phyloP scores from a whole-genome alignment of 2,797 vertebrate species.

The Chloroceryle inda region DNA sequence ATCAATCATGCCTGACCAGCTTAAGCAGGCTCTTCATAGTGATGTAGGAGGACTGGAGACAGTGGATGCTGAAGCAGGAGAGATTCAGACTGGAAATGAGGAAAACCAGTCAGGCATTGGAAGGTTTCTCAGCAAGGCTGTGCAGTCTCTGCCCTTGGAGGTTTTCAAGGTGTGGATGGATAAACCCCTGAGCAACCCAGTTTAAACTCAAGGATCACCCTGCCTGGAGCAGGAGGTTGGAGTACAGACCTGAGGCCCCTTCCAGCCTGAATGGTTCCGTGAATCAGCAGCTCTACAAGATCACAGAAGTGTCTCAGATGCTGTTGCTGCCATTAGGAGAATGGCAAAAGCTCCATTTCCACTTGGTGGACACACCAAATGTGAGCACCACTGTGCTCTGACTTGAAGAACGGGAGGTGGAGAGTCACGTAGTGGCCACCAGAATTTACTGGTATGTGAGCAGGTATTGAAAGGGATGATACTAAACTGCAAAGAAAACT shows the following conservation, averaged over 20 bases:
- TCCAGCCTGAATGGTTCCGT: neutral
- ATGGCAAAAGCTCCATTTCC: neutral
- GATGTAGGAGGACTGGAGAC: neutral
- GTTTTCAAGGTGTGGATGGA: neutral
- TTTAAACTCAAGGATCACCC: neutral
- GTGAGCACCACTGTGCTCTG: neutral
- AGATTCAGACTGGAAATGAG: neutral
- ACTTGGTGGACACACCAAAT: neutral
- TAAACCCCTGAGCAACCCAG: neutral
- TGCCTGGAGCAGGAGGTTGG: neutral
- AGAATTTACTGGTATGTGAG: neutral
- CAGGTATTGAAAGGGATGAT: neutral
- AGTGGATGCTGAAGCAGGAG: neutral
- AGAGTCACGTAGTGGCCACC: neutral
- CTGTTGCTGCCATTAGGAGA: neutral
- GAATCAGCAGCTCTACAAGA: neutral
- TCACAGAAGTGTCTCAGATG: fast-evolving
- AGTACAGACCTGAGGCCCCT: neutral
- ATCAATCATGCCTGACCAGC: neutral
- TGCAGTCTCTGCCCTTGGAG: neutral
- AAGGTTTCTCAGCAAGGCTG: fast-evolving
- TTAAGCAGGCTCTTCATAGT: neutral
- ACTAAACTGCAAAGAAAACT: neutral
- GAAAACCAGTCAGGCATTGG: neutral
- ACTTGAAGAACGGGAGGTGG: neutral